Evolutionary conservation across 2,113 vertebrate species (phyloP), one percentile per base, ranked within the genome.

Genomic region (Oryzias curvinotus): DNA sequence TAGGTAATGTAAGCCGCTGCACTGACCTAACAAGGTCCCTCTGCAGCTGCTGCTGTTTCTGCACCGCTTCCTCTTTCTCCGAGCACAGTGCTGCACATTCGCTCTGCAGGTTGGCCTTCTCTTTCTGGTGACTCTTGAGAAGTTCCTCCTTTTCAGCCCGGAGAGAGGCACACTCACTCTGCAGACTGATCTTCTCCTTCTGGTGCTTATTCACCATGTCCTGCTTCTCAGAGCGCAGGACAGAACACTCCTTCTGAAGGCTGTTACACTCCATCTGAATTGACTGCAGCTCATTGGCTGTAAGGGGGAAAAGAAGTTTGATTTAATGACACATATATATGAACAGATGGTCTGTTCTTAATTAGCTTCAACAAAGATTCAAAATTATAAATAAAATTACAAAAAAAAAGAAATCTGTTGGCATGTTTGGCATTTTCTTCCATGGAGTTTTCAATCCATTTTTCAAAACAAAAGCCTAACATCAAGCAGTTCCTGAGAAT

Each of bases 1-100:
- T 47, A 12, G 23, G 46, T 54, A 14, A 63, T 46, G 23, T 21
- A 65, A 46, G 48, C 59, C 50, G 54, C 63, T 53, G 55, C 51
- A 77, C 93, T 89, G 89, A 97, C 96, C 95, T 95, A 71, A 89
- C 88, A 52, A 98, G 91, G 77, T 98, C 95, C 64, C 92, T 92
- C 86, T 97, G 94, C 77, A 95, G 91, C 42, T 92, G 92, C 65
- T 95, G 94, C 82, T 94, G 90, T 77, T 95, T 94, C 81, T 91
- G 93, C 63, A 91, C 77, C 60, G 93, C 87, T 1, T 79, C 89
- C 75, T 92, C 92, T 57, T 94, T 96, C 78, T 98, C 94, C 59
- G 92, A 91, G 82, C 86, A 92, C 68, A 98, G 91, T 52, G 87
- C 89, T 73, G 58, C 84, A 71, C 91, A 93, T 57, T 97, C 95